Conservation (phyloP, 2,797 vertebrate species). For the Phataginus tetradactyla region DNA sequence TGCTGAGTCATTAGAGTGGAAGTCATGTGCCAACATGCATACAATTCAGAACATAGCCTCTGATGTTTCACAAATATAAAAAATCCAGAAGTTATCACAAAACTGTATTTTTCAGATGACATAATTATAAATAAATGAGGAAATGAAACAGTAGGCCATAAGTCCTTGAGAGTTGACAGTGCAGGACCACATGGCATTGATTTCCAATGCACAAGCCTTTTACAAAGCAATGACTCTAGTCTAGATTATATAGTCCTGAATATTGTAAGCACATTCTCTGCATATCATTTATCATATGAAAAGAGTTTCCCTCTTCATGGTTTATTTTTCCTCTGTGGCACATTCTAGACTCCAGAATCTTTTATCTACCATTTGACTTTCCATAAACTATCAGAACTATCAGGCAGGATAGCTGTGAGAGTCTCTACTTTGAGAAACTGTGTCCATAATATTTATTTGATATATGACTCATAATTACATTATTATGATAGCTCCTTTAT, state of each 20-base stretch:
- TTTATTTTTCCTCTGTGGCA: constrained; percentile 59
- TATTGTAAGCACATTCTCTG: neutral
- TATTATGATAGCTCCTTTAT: constrained; percentile 14
- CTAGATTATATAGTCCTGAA: constrained; percentile 1
- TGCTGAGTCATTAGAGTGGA: neutral
- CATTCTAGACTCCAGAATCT: neutral
- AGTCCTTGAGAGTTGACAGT: neutral
- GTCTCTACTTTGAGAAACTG: constrained; percentile 46
- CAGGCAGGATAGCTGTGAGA: constrained; percentile 31
- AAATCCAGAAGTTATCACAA: constrained; percentile 1
- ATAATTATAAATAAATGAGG: constrained; percentile 23
- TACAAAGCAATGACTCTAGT: neutral
- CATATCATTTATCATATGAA: constrained; percentile 38
- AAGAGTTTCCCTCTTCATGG: constrained; percentile 25
- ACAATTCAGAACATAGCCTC: neutral
- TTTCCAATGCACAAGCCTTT: constrained; percentile 38
- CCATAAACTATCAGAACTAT: constrained; percentile 42
- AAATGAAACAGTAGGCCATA: neutral
- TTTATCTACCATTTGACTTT: constrained; percentile 47
- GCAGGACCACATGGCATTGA: neutral
- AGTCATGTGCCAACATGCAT: neutral
- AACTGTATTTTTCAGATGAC: neutral
- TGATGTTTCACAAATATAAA: neutral
- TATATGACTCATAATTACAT: neutral
- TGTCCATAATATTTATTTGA: constrained; percentile 28